Evolutionary conservation across 2,113 vertebrate genomes (phyloP), one percentile per base, ranked within the genome.

Genomic region (Otolemur garnettii): DNA sequence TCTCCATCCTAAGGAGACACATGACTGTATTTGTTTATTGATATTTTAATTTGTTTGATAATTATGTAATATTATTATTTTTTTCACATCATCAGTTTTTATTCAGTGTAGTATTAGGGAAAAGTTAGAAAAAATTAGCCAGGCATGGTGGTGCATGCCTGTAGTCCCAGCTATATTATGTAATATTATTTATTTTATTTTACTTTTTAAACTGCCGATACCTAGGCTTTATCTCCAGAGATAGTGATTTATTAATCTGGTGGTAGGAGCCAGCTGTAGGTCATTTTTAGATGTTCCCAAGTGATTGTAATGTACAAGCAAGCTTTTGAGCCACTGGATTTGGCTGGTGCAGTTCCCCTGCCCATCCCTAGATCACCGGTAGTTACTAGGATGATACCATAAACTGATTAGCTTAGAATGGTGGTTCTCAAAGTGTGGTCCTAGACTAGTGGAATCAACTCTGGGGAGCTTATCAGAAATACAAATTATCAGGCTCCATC

Each of bases 151-250:
- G 45, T 50, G 45, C 45, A 50, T 9, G 45, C 45, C 45, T 50
- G 45, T 50, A 50, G 45, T 50, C 45, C 45, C 45, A 50, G 45
- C 45, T 50, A 50, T 50, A 19, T 45, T 78, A 42, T 7, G 3
- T 83, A 69, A 18, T 74, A 81, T 38, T 57, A n/a, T 71, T 93
- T 57, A 64, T 33, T 90, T 74, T 21, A 60, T 53, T 84, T 83
- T 82, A 74, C 33, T 86, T 77, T 83, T 96, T n/a, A 75, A 91
- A 82, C 22, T 91, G 19, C 50, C 7, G 17, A 62, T 78, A 57
- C 60, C 35, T 92, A 82, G 26, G 62, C 30, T 33, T 94, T 74
- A 42, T 64, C 42, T 75, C 45, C 64, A 87, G 38, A 93, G 95
- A 71, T 81, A 33, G 14, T 60, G 42, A 57, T 71, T 91, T 71